phyloP scores from a whole-genome alignment of 1,140 invertebrate genomes.

The Macrosteles quadrilineatus region DNA sequence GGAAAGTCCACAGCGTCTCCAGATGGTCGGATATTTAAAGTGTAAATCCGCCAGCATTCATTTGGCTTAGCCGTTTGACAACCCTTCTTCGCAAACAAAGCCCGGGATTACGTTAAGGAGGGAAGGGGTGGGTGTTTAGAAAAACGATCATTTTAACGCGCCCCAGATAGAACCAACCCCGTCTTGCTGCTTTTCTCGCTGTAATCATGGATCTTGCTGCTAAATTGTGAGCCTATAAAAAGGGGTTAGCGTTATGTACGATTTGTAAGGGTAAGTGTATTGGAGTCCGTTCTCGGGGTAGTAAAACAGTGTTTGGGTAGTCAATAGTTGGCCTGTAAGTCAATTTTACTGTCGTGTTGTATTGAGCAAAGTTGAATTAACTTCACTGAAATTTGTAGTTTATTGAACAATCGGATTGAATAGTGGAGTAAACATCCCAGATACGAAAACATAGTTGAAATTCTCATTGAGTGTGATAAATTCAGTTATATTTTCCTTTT shows the following conservation, averaged over 20 bases:
- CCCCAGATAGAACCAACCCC: conserved; percentile 18
- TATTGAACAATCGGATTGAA: too few relatives aligned
- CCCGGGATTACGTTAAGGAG: not conserved
- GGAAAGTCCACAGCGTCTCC: too few relatives aligned
- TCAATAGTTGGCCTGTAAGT: too few relatives aligned
- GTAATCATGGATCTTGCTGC: conserved; percentile 19
- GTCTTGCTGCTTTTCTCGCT: not conserved
- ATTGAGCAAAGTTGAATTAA: too few relatives aligned
- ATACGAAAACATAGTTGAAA: not conserved
- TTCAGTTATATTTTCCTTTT: too few relatives aligned
- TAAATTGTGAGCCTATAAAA: conserved; percentile 27
- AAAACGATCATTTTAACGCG: conserved; percentile 26
- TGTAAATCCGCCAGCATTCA: conserved; percentile 27
- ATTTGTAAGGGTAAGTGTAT: conserved; percentile 22
- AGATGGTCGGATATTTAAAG: conserved; percentile 18
- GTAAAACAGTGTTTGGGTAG: too few relatives aligned
- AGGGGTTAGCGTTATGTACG: conserved; percentile 18
- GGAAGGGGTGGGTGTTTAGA: conserved; percentile 13
- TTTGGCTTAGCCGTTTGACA: conserved; percentile 25
- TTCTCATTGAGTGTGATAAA: not conserved
- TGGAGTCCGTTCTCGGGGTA: not conserved
- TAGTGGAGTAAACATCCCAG: not conserved
- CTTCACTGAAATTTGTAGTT: too few relatives aligned
- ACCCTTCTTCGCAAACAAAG: conserved; percentile 17
- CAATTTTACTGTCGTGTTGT: too few relatives aligned